phyloP scores from a whole-genome alignment of 1,140 invertebrate genomes.

The Proales similis region DNA sequence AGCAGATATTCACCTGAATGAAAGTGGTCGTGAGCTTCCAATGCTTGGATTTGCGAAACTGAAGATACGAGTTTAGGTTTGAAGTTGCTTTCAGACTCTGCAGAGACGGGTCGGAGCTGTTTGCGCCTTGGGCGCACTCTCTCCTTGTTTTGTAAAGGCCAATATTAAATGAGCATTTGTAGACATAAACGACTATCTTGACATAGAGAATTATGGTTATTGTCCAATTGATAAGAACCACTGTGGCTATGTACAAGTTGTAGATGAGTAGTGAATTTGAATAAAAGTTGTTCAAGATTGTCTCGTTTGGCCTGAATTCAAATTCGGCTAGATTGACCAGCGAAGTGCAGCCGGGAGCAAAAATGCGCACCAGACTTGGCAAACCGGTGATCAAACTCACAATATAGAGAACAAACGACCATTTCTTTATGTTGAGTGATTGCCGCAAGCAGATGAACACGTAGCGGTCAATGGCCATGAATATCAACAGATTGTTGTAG shows the following conservation, averaged over 20 bases:
- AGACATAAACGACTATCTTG: slow-evolving; percentile 11
- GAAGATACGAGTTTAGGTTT: slow-evolving; percentile 12
- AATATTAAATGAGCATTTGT: slow-evolving; percentile 1
- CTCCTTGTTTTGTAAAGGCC: background rate
- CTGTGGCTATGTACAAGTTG: slow-evolving; percentile 6
- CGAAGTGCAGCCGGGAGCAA: background rate
- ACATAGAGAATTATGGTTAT: slow-evolving; percentile 8
- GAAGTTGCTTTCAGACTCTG: background rate
- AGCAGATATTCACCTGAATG: slow-evolving; percentile 4
- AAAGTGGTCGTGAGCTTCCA: slow-evolving; percentile 35
- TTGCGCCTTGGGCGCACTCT: background rate
- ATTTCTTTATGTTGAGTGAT: background rate
- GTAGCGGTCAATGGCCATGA: slow-evolving; percentile 22
- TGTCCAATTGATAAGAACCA: slow-evolving; percentile 11
- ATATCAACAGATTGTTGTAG: slow-evolving; percentile 28
- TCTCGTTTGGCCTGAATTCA: slow-evolving; percentile 1
- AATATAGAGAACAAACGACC: background rate
- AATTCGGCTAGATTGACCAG: background rate
- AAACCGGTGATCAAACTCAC: background rate
- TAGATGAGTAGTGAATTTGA: slow-evolving; percentile 1
- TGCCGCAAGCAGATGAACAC: slow-evolving; percentile 14
- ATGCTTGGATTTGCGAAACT: slow-evolving; percentile 24
- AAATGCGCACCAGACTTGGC: background rate
- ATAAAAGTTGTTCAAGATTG: too few relatives aligned
- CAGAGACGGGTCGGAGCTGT: background rate